Evolutionary conservation across 1,140 invertebrate genomes (phyloP).

Genomic region (Brachionus rubens): DNA sequence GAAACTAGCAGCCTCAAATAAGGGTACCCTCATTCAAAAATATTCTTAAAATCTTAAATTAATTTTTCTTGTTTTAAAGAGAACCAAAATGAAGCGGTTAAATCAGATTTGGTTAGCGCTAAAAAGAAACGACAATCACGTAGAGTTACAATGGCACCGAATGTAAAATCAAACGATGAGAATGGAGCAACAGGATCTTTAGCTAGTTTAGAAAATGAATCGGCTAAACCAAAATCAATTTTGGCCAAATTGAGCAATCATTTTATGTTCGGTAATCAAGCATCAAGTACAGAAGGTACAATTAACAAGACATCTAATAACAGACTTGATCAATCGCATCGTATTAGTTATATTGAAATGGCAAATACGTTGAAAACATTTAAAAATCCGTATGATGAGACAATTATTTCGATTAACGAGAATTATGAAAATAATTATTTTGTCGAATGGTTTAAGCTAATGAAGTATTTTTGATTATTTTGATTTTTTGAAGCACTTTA

Average conservation of each 20-base stretch:
- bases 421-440: constrained; percentile 22
- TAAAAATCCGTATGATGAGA: not conserved
- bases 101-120: not conserved
- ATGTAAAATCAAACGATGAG: not conserved
- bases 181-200: not conserved
- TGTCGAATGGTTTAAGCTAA: constrained; percentile 43
- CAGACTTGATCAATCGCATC: constrained; percentile 26
- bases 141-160: not conserved
- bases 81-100: not conserved
- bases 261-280: constrained; percentile 31
- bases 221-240: not conserved
- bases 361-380: constrained; percentile 10
- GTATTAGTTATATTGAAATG: constrained; percentile 44
- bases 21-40: not conserved
- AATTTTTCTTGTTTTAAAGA: not conserved
- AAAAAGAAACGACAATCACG: constrained; percentile 36
- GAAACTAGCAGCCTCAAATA: not conserved
- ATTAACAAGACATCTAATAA: constrained; percentile 42
- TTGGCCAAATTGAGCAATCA: constrained; percentile 15
- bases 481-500: not conserved
- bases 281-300: not conserved
- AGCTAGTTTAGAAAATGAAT: not conserved
- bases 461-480: not conserved
- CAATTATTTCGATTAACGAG: constrained; percentile 9
- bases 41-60: not conserved